Percentiles rank a stretch among this genome's conserved stretches.
These are phyloP conservation scores for Norana najaformis DNA, from an alignment of 2,888 invertebrate genomes.

Conservation along the genomic window DNA sequence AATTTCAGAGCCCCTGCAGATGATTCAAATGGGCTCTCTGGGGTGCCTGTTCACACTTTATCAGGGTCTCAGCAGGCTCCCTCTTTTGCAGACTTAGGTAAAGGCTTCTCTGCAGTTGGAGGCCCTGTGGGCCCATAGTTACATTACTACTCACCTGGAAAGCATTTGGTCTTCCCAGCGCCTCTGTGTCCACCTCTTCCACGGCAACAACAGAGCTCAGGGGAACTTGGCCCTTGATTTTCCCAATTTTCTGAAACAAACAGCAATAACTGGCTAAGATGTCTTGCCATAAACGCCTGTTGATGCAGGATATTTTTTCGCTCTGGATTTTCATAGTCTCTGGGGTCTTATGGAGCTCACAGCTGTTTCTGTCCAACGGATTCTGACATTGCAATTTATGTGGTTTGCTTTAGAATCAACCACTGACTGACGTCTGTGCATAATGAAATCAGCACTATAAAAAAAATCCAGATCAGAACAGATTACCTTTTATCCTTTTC, in stretches of 20 bases:
- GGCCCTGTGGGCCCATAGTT: no score
- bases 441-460: not conserved
- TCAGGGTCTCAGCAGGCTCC: no score
- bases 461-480: not conserved
- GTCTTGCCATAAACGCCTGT: not conserved
- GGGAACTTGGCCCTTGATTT: slow-evolving; percentile 40
- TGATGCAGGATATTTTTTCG: not conserved
- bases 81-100: not conserved
- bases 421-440: not conserved
- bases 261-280: not conserved
- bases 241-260: slow-evolving; percentile 28
- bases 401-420: not conserved
- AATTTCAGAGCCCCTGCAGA: no score
- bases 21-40: no score
- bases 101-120: not conserved
- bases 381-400: no score
- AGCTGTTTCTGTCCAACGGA: not conserved
- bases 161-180: slow-evolving; percentile 33
- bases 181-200: slow-evolving; percentile 39
- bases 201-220: slow-evolving; percentile 35
- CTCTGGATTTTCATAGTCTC: not conserved
- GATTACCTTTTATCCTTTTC: not conserved
- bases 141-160: slow-evolving; percentile 35
- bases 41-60: no score
- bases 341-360: not conserved